Evolutionary conservation across 2,888 invertebrate genomes (phyloP).

Genomic region (Falcaria lacertinaria): DNA sequence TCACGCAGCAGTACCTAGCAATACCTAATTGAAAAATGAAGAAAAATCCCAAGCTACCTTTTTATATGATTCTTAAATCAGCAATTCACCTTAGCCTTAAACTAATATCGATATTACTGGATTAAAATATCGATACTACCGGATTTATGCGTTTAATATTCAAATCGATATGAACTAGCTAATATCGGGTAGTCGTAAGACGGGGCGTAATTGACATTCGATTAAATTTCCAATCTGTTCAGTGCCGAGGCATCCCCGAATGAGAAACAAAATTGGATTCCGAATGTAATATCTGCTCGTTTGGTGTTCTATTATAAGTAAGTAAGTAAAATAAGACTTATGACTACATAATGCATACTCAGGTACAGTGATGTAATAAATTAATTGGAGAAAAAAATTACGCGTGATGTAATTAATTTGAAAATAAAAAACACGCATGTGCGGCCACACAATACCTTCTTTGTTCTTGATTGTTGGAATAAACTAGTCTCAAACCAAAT

Average conservation of each 20-base stretch:
- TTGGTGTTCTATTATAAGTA: slow-evolving; percentile 27
- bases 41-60: no score
- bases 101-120: neutral
- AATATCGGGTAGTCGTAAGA: slow-evolving; percentile 33
- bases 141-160: slow-evolving; percentile 5
- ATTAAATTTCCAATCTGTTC: slow-evolving; percentile 50
- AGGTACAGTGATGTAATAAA: slow-evolving; percentile 16
- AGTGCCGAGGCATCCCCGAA: slow-evolving; percentile 30
- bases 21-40: no score
- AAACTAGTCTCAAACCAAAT: no score
- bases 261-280: slow-evolving; percentile 48
- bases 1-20: no score
- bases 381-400: neutral
- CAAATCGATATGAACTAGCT: slow-evolving; percentile 16
- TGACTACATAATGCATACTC: no score
- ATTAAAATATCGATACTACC: no score
- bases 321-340: no score
- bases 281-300: slow-evolving; percentile 35
- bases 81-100: neutral
- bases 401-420: neutral
- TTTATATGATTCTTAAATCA: no score
- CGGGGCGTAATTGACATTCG: slow-evolving; percentile 44
- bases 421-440: no score
- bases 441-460: no score
- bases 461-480: no score